Percentiles rank a stretch among this genome's conserved stretches.
phyloP scores from a whole-genome alignment of 2,888 invertebrate genomes.

The Isotomurus palustris region DNA sequence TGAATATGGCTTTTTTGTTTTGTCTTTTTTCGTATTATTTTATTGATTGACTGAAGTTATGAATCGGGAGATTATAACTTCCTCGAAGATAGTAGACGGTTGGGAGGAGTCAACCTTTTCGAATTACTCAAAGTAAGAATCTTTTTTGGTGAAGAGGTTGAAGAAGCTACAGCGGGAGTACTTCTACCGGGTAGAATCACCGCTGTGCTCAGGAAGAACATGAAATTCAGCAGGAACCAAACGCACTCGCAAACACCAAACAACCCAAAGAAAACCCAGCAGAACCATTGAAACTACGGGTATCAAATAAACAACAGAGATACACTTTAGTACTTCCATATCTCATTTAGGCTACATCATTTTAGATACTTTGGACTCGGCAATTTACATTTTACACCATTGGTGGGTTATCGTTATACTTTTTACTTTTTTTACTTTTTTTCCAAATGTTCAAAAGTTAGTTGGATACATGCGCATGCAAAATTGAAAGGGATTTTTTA shows the following conservation, averaged over 20 bases:
- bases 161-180: slow-evolving; percentile 29
- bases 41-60: background rate
- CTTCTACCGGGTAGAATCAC: slow-evolving; percentile 41
- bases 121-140: slow-evolving; percentile 24
- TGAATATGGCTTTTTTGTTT: background rate
- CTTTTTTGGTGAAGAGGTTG: slow-evolving; percentile 33
- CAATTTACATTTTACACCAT: too few relatives aligned
- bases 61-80: slow-evolving; percentile 1
- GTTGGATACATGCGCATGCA: too few relatives aligned
- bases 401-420: too few relatives aligned
- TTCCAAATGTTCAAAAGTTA: too few relatives aligned
- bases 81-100: background rate
- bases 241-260: slow-evolving; percentile 41
- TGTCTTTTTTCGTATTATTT: background rate
- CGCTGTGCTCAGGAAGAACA: slow-evolving; percentile 42
- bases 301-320: slow-evolving; percentile 1
- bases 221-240: slow-evolving; percentile 40
- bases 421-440: too few relatives aligned
- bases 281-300: slow-evolving; percentile 44
- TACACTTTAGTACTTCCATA: too few relatives aligned
- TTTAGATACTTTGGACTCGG: too few relatives aligned
- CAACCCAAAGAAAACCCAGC: slow-evolving; percentile 41
- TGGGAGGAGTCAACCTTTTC: background rate
- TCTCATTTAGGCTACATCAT: too few relatives aligned
- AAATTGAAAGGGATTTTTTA: too few relatives aligned